Evolutionary conservation across 2,888 invertebrate genomes (phyloP), one percentile per base, ranked within the genome.

Genomic region (Drosophila macrospina): DNA sequence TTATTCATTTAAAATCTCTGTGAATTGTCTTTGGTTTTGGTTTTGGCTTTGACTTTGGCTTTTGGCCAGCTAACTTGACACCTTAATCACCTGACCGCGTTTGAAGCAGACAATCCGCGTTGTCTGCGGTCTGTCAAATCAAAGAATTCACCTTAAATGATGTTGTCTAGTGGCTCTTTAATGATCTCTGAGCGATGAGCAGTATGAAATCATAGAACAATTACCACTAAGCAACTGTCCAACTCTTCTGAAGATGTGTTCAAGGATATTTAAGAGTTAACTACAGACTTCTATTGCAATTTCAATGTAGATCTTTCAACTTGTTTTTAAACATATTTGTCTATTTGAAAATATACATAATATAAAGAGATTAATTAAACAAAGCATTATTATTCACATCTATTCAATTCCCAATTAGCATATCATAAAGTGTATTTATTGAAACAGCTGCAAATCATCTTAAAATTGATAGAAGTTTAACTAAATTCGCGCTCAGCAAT

Each of bases 71-170:
- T 50, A 55, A 47, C 42, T 77, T 80, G 86, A 80, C 86, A 86
- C 86, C 80, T 86, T 69, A 80, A 80, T 80, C 86, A 80, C 72
- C 80, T 71, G 76, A 57, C 63, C 69, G 63, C 67, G 54, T 68
- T 62, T 41, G 62, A 69, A 62, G 63, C 75, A 65, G 62, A 42
- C 52, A 52, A 63, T 47, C 36, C 54, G 56, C 15, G 26, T 36
- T 16, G 45, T 57, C 55, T 55, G 51, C 30, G 48, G n/a, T 65
- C 82, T 75, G 68, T 79, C 78, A 79, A 70, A 70, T 63, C 67
- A 20, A 42, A 71, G 32, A 48, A 63, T 64, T 60, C 28, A 13
- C 30, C 30, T 61, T 37, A 42, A 70, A 77, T 59, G 59, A 73
- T 60, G 44, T 42, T 78, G 69, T 74, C 78, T 60, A 48, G 34